Conservation (phyloP, 2,113 vertebrate genomes). For the Oreochromis aureus region DNA sequence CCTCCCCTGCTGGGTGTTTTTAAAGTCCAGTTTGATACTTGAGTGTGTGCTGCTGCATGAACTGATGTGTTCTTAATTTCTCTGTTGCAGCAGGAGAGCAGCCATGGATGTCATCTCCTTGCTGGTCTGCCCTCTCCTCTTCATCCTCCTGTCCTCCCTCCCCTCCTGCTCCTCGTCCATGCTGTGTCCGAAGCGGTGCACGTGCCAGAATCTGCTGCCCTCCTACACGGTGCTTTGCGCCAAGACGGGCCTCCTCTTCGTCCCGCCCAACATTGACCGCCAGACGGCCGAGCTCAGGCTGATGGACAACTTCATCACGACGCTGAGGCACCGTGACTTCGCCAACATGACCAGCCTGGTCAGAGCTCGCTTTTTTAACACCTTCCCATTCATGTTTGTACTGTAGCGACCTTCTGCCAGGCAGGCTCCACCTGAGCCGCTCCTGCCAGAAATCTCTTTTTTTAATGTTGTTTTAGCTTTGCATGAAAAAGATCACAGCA, state of each 20-base stretch:
- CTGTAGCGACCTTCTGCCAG: not conserved
- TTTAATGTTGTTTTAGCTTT: not conserved
- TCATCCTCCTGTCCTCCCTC: conserved; percentile 20
- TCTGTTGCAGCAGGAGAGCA: not conserved
- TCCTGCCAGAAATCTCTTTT: not conserved
- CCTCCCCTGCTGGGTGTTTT: not conserved
- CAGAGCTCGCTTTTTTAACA: not conserved
- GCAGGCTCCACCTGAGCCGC: not conserved
- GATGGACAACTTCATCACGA: conserved; percentile 84
- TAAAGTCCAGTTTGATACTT: not conserved
- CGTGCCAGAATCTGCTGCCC: conserved; percentile 80
- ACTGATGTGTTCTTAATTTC: not conserved
- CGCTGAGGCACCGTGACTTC: conserved; percentile 77
- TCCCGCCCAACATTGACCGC: conserved; percentile 78
- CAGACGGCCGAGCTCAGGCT: conserved; percentile 79
- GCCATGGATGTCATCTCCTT: conserved; percentile 26
- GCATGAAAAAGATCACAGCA: not conserved
- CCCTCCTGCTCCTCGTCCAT: conserved; percentile 60
- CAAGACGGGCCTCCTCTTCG: conserved; percentile 80
- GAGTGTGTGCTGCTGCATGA: not conserved
- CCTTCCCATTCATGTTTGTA: not conserved
- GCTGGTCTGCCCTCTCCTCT: conserved; percentile 4
- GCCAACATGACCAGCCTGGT: conserved; percentile 82
- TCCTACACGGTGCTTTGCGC: conserved; percentile 81
- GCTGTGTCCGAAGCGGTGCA: conserved; percentile 80